A percentile compares a stretch with the other conserved stretches of the same genome.
These are phyloP conservation scores for Danaus chrysippus DNA, from an alignment of 2,888 invertebrate species.

Conservation along the genomic window DNA sequence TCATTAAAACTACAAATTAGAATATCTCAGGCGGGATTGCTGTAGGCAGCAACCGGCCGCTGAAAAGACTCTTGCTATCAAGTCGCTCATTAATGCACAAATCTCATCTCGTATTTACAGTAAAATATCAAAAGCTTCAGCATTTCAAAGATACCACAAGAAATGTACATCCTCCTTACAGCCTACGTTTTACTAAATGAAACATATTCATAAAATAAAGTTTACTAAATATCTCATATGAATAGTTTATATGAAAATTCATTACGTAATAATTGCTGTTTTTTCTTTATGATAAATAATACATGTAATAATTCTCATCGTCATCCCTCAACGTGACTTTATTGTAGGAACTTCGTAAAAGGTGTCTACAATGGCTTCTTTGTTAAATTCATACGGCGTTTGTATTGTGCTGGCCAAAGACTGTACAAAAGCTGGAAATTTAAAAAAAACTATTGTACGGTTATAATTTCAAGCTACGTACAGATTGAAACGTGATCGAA, in stretches of 20 bases:
- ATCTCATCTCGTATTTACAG: not conserved
- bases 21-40: not conserved
- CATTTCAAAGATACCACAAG: too few species aligned
- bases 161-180: not conserved
- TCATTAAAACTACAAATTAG: slow-evolving; percentile 6
- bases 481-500: not conserved
- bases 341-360: slow-evolving; percentile 1
- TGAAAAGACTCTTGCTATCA: not conserved
- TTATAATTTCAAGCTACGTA: not conserved
- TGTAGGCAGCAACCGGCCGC: not conserved
- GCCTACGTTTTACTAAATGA: not conserved
- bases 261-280: too few species aligned
- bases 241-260: too few species aligned
- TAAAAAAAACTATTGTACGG: not conserved
- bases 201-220: not conserved
- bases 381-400: not conserved
- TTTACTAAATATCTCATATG: too few species aligned
- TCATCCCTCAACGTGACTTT: not conserved
- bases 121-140: not conserved
- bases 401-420: not conserved
- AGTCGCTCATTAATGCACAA: not conserved
- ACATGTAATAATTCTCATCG: not conserved
- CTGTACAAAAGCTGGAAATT: not conserved
- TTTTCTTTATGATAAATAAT: too few species aligned
- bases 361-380: not conserved